A percentile compares a stretch with the other conserved stretches of the same genome.
phyloP scores from a whole-genome alignment of 2,797 vertebrate genomes.

The Denticeps clupeoides region DNA sequence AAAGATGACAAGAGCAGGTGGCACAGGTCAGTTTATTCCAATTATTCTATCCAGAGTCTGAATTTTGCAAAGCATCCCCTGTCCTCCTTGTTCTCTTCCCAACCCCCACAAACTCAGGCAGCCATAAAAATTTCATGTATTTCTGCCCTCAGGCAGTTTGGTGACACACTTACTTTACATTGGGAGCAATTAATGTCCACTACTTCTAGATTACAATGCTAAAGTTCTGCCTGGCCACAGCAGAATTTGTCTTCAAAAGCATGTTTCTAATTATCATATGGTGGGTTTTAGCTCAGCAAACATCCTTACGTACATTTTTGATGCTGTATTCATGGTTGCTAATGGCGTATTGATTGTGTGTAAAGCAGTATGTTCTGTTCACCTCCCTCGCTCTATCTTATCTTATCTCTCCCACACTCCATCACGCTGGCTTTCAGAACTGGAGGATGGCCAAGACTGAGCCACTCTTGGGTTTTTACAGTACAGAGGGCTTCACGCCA shows the following conservation, averaged over 20 bases:
- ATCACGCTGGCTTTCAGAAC: constrained; percentile 20
- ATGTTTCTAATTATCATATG: too few relatives aligned
- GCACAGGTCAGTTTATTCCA: constrained; percentile 48
- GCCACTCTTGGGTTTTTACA: constrained; percentile 46
- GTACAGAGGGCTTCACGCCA: constrained; percentile 61
- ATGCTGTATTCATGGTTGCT: too few relatives aligned
- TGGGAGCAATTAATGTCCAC: constrained; percentile 83
- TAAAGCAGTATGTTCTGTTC: constrained; percentile 32
- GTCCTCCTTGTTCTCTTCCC: constrained; percentile 15
- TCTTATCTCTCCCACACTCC: not conserved
- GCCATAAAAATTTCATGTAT: constrained; percentile 83
- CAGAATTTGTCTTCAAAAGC: too few relatives aligned
- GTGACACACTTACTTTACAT: constrained; percentile 86
- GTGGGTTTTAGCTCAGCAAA: constrained; percentile 37
- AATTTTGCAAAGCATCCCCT: constrained; percentile 49
- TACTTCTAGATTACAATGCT: constrained; percentile 69
- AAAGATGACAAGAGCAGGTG: not conserved
- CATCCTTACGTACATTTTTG: too few relatives aligned
- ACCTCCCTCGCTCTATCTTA: constrained; percentile 13
- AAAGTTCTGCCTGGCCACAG: constrained; percentile 45
- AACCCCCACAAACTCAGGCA: constrained; percentile 62
- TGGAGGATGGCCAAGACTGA: constrained; percentile 49
- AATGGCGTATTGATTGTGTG: constrained; percentile 61
- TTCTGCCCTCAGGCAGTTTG: constrained; percentile 63
- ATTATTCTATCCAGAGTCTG: constrained; percentile 40